Base-by-base conservation (phyloP, 2,888 invertebrate genomes). In the Vanessa cardui region DNA sequence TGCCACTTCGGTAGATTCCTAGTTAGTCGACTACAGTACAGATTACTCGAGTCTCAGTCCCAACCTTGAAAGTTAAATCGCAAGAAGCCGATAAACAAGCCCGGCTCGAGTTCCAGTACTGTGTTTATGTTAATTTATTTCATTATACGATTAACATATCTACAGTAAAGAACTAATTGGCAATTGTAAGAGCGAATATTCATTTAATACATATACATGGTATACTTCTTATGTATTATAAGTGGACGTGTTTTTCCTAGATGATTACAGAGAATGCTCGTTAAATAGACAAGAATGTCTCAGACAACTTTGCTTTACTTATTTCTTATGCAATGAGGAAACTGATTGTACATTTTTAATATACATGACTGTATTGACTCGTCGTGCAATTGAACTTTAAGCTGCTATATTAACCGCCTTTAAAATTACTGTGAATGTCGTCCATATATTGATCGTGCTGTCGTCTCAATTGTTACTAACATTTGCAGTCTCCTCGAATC, bases 111-210 rank as follows among this genome's bases (percentile, higher is more conserved):
- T 76, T 73, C 71, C 73, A 73, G 72, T 69, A 69, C 73, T 76
- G 72, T 75, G 78, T 81, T 80, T 80, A 84, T 84, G 83, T 80
- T 79, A 86, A 87, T 87, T 80, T 79, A 83, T 84, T 84, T 83
- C 82, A 85, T 83, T 83, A 77, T 78, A 71, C 76, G 78, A 85
- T 83, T 81, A 78, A 79, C 79, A 80, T 79, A 79, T 77, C 78
- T 75, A 75, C 64, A 67, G 61, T 12, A 47, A 71, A 61, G 71
- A 68, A 65, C 59, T 68, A 68, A 68, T 68, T 68, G 71, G 62
- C 49, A 64, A 64, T 58, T 50, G 59, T 66, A 60, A 62, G 33
- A 52, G 58, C 54, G 61, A 65, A 58, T 62, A 64, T 46, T 45
- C 18, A 46, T 64, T 61, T 58, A 16, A 62, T 67, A 52, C 31